Evolutionary conservation across 2,888 invertebrate species (phyloP), one percentile per base, ranked within the genome.

Genomic region (Tetragnatha montana): DNA sequence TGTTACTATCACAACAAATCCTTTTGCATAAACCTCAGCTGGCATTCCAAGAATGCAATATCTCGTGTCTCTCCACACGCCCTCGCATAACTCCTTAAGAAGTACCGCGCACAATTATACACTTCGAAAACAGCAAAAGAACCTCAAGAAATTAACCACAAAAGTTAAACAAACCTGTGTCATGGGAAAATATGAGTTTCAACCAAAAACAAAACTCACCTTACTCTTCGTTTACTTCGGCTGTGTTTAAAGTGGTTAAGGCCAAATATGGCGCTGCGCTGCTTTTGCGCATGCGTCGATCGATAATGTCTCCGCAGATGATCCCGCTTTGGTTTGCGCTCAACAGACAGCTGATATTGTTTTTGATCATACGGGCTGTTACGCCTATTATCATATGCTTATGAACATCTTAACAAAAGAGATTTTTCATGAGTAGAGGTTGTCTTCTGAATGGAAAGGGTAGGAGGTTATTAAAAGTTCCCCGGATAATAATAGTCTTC

Each of bases 281-380:
- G 12, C 50, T 12, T 70, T 47, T 51, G 76, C 81, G 89, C 89
- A 49, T 85, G 89, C 84, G 89, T 76, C 8, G 76, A 51, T 89
- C 89, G 89, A 89, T 89, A 89, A 60, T 69, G 81, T 84, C 89
- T 75, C 84, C 74, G 81, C 50, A 85, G 87, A 68, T 35, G 69
- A 69, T 50, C 47, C 47, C 60, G 22, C 68, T 21, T 76, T 78
- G 19, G 71, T 73, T 73, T 49, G 12, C 22, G 22, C 60, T 60
- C 17, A 69, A 35, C 47, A 80, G 70, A 22, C 74, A 22, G 82
- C 51, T 60, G 60, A 60, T 60, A 60, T 76, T 82, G 35, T 60
- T 51, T 69, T 17, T 21, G 71, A 79, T 73, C 17, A 88, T 88
- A 79, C 74, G 88, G 88, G 88, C 22, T 70, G 79, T 49, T n/a